phyloP scores from a whole-genome alignment of 2,888 invertebrate species.

The Zaprionus lineosus region DNA sequence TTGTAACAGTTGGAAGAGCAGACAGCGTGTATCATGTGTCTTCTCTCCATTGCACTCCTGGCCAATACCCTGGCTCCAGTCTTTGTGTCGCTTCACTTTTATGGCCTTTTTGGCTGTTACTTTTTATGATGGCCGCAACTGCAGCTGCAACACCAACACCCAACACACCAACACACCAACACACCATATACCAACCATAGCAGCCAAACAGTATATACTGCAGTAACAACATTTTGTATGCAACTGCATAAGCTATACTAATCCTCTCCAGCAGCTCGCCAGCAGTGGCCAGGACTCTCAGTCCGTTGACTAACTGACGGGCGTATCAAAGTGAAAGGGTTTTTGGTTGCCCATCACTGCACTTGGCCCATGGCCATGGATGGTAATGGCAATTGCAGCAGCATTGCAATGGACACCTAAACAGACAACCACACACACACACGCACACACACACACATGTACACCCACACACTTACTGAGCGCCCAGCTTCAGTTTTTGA shows the following conservation, averaged over 20 bases:
- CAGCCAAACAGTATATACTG: no score
- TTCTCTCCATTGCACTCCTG: no score
- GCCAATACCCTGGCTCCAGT: constrained; percentile 17
- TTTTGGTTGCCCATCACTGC: constrained; percentile 46
- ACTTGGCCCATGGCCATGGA: constrained; percentile 48
- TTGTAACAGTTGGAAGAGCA: no score
- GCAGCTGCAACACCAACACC: constrained; percentile 8
- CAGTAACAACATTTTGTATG: no score
- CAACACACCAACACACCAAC: constrained; percentile 31
- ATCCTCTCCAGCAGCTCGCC: constrained; percentile 68
- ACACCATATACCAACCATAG: no score
- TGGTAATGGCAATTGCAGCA: constrained; percentile 12
- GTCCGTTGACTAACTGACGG: constrained; percentile 15
- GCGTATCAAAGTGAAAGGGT: constrained; percentile 74
- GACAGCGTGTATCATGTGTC: no score
- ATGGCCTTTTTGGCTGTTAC: constrained; percentile 51
- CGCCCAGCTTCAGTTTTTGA: constrained; percentile 28
- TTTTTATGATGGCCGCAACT: constrained; percentile 46
- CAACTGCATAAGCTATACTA: constrained; percentile 57
- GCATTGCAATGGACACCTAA: constrained; percentile 2
- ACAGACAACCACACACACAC: constrained; percentile 4
- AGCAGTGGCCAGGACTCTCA: constrained; percentile 63
- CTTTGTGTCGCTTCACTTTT: constrained; percentile 51
- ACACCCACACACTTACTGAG: constrained; percentile 7
- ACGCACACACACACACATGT: constrained; percentile 19